Base-by-base conservation (phyloP, 1,140 invertebrate species). In the Papilio machaon region DNA sequence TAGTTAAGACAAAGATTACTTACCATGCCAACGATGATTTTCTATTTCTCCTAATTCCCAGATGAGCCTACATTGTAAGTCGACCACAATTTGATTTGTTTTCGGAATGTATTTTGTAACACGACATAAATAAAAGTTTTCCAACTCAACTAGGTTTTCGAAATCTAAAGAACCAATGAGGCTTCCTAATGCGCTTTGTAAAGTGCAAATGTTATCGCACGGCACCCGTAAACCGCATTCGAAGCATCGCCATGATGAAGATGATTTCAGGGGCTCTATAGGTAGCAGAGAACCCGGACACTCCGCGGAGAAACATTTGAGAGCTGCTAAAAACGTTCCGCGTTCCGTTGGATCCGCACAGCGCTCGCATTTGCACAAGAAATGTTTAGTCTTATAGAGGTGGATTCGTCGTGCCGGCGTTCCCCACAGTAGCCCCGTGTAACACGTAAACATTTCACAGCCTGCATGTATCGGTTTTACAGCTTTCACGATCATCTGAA, bases 381-480 rank as follows among this genome's bases (percentile, higher is more conserved):
- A 98, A 87, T 97, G 95, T 95, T 98, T 98, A 3, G 97, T 97
- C 81, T 95, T 95, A 76, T 92, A 94, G 6, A 98, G 94, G 87
- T 97, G 96, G 23, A 96, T 92, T 64, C 96, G 94, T 78, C 97
- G 92, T 1, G 96, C 95, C 1, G 95, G 90, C 1, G 97, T 98
- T 10, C 96, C 96, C 97, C 97, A 97, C 7, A 98, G 90, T 17
- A 97, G 83, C 75, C 97, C 96, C 0, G 97, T 95, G 83, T 98
- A 98, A 43, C 96, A 96, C 80, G 96, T 96, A 54, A 96, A 96
- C 64, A 98, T 95, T 91, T 97, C 97, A 11, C 95, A 91, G 11
- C 97, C 97, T 70, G 95, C 90, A 19, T 89, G 84, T 74, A 98
- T 98, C 7, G 95, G 92, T 73, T 95, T 94, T 0, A 96, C 95